Evolutionary conservation across 2,797 vertebrate species (phyloP).

Genomic region (Pangasius macronema): DNA sequence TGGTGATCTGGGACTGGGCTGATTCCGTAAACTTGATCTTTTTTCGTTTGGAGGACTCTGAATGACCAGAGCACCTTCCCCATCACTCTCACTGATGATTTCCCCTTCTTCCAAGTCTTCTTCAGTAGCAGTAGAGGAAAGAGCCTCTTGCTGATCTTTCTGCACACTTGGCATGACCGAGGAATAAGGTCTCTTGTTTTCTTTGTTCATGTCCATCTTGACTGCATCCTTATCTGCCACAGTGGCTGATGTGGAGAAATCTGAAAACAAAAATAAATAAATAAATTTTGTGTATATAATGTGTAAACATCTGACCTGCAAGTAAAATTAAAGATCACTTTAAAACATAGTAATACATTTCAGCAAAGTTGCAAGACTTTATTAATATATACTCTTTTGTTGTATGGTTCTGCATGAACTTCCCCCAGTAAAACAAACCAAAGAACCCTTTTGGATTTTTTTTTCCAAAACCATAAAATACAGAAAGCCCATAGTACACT

Average conservation of each 20-base stretch:
- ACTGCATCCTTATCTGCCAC: conserved; percentile 56
- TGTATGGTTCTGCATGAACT: background rate
- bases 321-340: background rate
- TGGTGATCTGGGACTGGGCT: conserved; percentile 59
- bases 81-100: conserved; percentile 86
- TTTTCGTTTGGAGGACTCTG: conserved; percentile 61
- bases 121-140: conserved; percentile 67
- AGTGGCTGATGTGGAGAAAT: conserved; percentile 62
- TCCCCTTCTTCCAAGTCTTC: conserved; percentile 93
- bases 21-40: conserved; percentile 54
- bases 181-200: conserved; percentile 85
- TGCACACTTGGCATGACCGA: conserved; percentile 66
- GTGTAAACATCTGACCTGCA: background rate
- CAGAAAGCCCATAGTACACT: background rate
- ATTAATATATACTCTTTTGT: background rate
- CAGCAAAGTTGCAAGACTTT: background rate
- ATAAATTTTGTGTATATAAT: conserved; percentile 7
- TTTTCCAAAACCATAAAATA: conserved; percentile 10
- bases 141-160: conserved; percentile 53
- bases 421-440: background rate
- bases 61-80: conserved; percentile 58
- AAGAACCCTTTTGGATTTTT: background rate
- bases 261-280: conserved; percentile 52
- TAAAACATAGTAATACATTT: background rate
- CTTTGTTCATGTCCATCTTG: conserved; percentile 87